Conservation (phyloP, 2,797 vertebrate genomes). For the Melanogrammus aeglefinus region DNA sequence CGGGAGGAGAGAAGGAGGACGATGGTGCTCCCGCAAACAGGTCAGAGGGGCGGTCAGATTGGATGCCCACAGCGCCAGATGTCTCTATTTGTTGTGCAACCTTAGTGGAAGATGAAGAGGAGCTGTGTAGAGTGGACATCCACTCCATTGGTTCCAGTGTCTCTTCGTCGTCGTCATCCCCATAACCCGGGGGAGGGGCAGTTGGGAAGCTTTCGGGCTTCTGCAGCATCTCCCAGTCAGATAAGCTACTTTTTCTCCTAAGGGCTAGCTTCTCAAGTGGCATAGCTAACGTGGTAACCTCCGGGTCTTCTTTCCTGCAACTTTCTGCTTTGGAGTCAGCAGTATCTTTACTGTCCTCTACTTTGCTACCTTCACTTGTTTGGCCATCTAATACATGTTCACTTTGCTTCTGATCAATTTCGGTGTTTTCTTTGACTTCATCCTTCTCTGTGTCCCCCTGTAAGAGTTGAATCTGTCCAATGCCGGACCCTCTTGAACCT, state of each 20-base stretch:
- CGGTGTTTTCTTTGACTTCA: conserved; percentile 31
- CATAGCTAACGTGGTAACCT: conserved; percentile 48
- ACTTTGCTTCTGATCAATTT: conserved; percentile 33
- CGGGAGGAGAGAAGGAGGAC: conserved; percentile 45
- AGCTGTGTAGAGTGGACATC: conserved; percentile 59
- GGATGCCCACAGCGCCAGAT: conserved; percentile 41
- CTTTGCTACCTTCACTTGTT: conserved; percentile 35
- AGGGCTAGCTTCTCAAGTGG: conserved; percentile 50
- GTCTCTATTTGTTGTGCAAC: conserved; percentile 45
- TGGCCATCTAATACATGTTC: conserved; percentile 30
- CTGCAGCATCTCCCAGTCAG: conserved; percentile 68
- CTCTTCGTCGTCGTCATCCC: conserved; percentile 60
- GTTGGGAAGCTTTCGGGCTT: conserved; percentile 62
- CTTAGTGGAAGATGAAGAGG: conserved; percentile 65
- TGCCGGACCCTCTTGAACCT: conserved; percentile 5
- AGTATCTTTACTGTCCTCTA: conserved; percentile 37
- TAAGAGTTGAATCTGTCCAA: conserved; percentile 4
- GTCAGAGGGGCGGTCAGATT: conserved; percentile 61
- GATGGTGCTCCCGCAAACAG: conserved; percentile 62
- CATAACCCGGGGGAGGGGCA: conserved; percentile 57
- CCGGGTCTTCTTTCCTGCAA: conserved; percentile 25
- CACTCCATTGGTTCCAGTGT: conserved; percentile 61
- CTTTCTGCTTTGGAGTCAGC: conserved; percentile 37
- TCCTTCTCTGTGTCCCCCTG: conserved; percentile 36
- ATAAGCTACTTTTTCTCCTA: conserved; percentile 70